A percentile compares a stretch with the other conserved stretches of the same genome.
phyloP scores from a whole-genome alignment of 2,888 invertebrate genomes.

The Drosophila ustulata region DNA sequence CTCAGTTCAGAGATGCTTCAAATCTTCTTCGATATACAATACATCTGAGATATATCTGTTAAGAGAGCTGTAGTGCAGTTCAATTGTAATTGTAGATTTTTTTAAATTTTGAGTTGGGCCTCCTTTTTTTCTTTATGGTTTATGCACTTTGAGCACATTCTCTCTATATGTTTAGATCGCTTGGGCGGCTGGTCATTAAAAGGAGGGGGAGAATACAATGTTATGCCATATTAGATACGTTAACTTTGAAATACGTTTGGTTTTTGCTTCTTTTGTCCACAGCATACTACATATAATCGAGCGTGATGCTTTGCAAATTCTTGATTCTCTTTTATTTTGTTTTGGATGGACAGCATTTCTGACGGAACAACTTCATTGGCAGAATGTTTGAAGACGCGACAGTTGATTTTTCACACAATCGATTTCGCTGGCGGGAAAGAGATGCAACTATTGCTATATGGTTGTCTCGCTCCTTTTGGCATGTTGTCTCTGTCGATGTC shows the following conservation, averaged over 20 bases:
- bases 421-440: background rate
- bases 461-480: conserved; percentile 29
- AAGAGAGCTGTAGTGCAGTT: background rate
- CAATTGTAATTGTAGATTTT: conserved; percentile 4
- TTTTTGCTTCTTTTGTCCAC: background rate
- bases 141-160: conserved; percentile 34
- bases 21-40: background rate
- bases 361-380: conserved; percentile 56
- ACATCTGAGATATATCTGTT: background rate
- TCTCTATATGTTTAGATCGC: conserved; percentile 1
- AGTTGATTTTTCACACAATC: background rate
- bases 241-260: conserved; percentile 29
- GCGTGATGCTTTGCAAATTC: conserved; percentile 21
- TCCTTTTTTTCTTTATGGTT: background rate
- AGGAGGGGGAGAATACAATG: conserved; percentile 3
- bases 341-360: conserved; percentile 51
- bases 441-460: conserved; percentile 2
- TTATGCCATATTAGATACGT: conserved; percentile 20
- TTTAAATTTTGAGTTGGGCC: conserved; percentile 1
- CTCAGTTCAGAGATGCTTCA: conserved; percentile 9
- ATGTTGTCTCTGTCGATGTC: conserved; percentile 41
- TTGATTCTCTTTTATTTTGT: background rate
- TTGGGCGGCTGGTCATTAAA: conserved; percentile 17
- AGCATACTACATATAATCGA: background rate
- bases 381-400: conserved; percentile 24